Percentiles rank a stretch among this genome's conserved stretches.
Evolutionary conservation across 2,797 vertebrate genomes (phyloP).

Genomic region (Limosa lapponica): DNA sequence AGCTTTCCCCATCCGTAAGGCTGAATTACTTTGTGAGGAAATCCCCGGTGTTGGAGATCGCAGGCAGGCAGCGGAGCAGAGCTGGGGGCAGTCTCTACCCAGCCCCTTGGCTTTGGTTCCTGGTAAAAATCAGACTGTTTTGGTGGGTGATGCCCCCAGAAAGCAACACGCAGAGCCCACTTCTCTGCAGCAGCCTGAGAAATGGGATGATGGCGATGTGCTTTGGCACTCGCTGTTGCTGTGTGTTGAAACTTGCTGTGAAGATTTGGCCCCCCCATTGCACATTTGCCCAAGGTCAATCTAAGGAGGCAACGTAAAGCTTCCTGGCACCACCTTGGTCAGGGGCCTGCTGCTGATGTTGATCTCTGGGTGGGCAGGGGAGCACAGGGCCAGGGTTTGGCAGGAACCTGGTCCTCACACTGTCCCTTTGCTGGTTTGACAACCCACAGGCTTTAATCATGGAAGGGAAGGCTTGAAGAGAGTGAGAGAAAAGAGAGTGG

Average conservation of each 20-base stretch:
- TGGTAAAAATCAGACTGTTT: neutral
- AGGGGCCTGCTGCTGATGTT: neutral
- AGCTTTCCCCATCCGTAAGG: neutral
- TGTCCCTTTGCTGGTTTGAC: neutral
- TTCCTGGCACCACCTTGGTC: accelerated
- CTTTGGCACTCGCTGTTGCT: neutral
- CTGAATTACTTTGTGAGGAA: neutral
- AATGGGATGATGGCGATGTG: neutral
- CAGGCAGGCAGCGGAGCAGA: accelerated
- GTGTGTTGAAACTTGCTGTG: neutral
- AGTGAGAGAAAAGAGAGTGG: accelerated
- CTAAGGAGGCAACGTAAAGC: neutral
- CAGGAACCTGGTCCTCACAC: neutral
- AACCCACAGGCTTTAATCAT: neutral
- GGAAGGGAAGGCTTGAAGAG: neutral
- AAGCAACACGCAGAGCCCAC: accelerated
- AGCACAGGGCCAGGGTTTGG: neutral
- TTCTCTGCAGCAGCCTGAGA: neutral
- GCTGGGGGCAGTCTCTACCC: neutral
- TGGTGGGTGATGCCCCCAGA: neutral
- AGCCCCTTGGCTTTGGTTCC: neutral
- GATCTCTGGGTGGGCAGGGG: neutral
- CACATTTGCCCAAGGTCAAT: neutral
- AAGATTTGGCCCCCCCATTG: neutral
- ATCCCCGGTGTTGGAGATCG: accelerated